Percentiles rank a stretch among this genome's conserved stretches.
Evolutionary conservation across 2,888 invertebrate species (phyloP).

Genomic region (Drosophila merina): DNA sequence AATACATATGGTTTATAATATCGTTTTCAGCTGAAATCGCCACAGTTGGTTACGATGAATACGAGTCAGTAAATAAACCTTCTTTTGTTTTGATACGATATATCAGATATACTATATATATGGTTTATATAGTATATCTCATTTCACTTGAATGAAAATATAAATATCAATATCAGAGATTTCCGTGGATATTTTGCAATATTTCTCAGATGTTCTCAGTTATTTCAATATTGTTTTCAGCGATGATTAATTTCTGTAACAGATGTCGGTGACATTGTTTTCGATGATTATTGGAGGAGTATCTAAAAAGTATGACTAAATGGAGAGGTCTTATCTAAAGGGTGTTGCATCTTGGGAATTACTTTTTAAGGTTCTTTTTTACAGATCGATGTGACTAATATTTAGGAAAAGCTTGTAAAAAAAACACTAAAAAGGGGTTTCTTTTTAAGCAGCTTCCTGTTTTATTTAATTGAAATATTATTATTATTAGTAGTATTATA

Average conservation of each 20-base stretch:
- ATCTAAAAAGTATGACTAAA: slow-evolving; percentile 6
- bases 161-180: background rate
- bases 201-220: background rate
- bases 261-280: slow-evolving; percentile 4
- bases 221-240: no score
- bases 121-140: background rate
- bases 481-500: no score
- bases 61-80: slow-evolving; percentile 8
- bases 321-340: slow-evolving; percentile 7
- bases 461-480: no score
- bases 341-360: slow-evolving; percentile 3
- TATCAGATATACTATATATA: no score
- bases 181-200: slow-evolving; percentile 3
- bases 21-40: slow-evolving; percentile 16
- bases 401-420: no score
- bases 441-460: no score
- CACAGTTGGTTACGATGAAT: background rate
- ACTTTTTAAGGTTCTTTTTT: background rate
- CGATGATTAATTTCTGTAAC: slow-evolving; percentile 3
- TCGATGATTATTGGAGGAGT: slow-evolving; percentile 3
- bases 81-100: slow-evolving; percentile 9
- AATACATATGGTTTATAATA: slow-evolving; percentile 10
- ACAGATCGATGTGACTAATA: background rate
- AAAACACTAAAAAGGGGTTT: no score
- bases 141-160: slow-evolving; percentile 10